Evolutionary conservation across 2,113 vertebrate species (phyloP).

Genomic region (Dipodomys stephensi): DNA sequence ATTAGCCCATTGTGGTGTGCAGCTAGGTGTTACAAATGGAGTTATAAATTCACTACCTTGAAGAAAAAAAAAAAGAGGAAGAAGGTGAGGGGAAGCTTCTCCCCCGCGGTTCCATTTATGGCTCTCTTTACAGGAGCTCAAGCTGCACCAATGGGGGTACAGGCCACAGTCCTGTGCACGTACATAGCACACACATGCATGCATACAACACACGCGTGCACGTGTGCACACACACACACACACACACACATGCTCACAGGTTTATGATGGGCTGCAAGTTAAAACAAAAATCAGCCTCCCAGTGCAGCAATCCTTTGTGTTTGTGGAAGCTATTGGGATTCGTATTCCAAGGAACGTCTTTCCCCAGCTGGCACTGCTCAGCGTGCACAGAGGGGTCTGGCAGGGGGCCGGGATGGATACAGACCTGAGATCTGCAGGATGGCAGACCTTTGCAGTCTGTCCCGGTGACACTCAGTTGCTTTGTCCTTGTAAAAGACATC

Average conservation of each 20-base stretch:
- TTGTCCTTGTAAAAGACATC: background rate
- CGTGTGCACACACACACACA: rapidly evolving
- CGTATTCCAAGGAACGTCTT: rapidly evolving
- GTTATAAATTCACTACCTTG: conserved; percentile 49
- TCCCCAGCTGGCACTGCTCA: too few relatives aligned
- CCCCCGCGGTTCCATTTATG: background rate
- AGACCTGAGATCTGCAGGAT: background rate
- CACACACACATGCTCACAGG: rapidly evolving
- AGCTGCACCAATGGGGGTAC: background rate
- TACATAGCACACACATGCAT: rapidly evolving
- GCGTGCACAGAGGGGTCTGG: rapidly evolving
- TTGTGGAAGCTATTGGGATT: background rate
- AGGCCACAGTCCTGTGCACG: too few relatives aligned
- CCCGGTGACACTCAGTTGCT: background rate
- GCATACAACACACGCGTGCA: background rate
- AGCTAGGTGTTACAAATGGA: conserved; percentile 54
- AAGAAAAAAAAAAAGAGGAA: background rate
- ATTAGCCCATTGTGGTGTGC: conserved; percentile 64
- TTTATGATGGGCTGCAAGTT: background rate
- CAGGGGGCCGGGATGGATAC: too few relatives aligned
- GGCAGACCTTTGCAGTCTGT: too few relatives aligned
- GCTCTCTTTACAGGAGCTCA: background rate
- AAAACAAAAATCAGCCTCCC: background rate
- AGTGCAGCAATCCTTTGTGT: background rate
- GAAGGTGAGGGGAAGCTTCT: background rate